Conservation (phyloP, 2,888 invertebrate genomes). For the Druceiella hillmani region DNA sequence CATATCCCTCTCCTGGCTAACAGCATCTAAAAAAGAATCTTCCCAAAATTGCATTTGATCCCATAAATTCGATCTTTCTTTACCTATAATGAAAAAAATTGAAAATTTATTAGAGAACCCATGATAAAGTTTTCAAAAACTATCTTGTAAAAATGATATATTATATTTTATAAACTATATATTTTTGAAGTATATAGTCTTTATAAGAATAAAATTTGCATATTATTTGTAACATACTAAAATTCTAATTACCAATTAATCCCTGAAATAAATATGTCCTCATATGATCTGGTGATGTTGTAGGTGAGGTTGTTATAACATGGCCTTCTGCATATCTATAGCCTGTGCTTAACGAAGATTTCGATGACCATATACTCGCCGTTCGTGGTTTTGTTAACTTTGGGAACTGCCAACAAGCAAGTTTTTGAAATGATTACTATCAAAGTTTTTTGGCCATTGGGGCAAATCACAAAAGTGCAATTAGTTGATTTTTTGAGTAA, state of each 20-base stretch:
- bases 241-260: constrained; percentile 47
- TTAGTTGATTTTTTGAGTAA: too few species aligned
- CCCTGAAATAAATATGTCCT: constrained; percentile 92
- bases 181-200: constrained; percentile 4
- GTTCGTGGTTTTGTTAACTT: constrained; percentile 72
- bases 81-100: constrained; percentile 38
- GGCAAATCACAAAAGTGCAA: too few species aligned
- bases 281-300: constrained; percentile 86
- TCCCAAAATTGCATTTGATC: constrained; percentile 99
- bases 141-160: too few species aligned
- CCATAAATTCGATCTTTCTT: constrained; percentile 87
- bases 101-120: not conserved
- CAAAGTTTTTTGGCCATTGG: too few species aligned
- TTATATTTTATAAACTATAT: not conserved
- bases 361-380: constrained; percentile 88
- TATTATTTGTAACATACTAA: not conserved
- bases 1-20: constrained; percentile 96
- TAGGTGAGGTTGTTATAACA: constrained; percentile 76
- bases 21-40: constrained; percentile 96
- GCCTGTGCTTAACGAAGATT: constrained; percentile 82
- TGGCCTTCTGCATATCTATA: constrained; percentile 82
- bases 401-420: constrained; percentile 53
- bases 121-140: too few species aligned
- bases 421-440: too few species aligned
- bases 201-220: constrained; percentile 1